Evolutionary conservation across 1,140 invertebrate species (phyloP), one percentile per base, ranked within the genome.

Genomic region (Druon quercuslanigerum): DNA sequence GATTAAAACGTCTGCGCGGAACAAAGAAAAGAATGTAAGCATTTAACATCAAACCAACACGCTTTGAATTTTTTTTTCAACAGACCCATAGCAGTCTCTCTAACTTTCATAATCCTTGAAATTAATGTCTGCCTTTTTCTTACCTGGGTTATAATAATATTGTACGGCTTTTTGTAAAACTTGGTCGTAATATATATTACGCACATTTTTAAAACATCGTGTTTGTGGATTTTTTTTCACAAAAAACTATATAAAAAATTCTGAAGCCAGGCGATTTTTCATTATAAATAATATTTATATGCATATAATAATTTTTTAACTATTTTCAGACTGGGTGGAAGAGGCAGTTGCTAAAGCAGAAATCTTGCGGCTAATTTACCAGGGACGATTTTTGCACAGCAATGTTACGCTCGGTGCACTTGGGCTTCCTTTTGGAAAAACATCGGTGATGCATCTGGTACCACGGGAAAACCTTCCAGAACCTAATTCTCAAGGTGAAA

Each of bases 371-470:
- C 95, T 99, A 88, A 99, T 99, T 90, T 99, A 99, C 93, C 99
- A 99, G 93, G 99, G 99, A 80, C 94, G 98, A 85, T 99, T 99
- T 94, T 94, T 99, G 86, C 98, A 99, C 93, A 99, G 98, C 92
- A 99, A 99, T 93, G 98, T 99, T 85, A 99, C 98, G 84, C 94
- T 99, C 87, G 97, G 97, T 89, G 98, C 98, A 83, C 94, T 99
- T 86, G 98, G 98, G 87, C 94, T 99, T 90, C 97, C 98, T 80
- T 95, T 97, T 84, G 98, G 98, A 83, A 98, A 98, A 92, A 99
- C 98, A 83, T 99, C 98, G 89, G 99, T 99, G 86, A 99, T 99
- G 99, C 99, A 99, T 94, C 95, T 99, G 84, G 98, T 99, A 88
- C 98, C 98, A 82, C 94, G 99, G 92, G 99, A 99, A 93, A 99